Evolutionary conservation across 53 echinoderm and acorn worm species (phyloP), one percentile per base, ranked within the genome.

Genomic region (Hippasteria phrygiana): DNA sequence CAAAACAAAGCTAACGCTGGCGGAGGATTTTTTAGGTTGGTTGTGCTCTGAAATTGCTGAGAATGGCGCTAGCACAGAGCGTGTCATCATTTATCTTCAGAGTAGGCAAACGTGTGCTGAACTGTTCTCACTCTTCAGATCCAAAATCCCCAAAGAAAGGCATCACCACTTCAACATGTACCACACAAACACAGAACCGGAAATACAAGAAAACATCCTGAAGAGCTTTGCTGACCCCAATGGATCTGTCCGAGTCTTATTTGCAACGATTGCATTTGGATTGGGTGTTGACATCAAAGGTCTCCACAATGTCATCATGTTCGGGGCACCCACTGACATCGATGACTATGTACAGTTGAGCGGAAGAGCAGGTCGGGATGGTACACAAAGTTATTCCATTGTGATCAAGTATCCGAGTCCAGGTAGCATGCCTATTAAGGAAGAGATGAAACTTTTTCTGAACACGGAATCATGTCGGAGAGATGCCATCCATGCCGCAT

Each of bases 201-300:
- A 89, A 29, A 28, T 79, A 38, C 69, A 78, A 37, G 53, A 66
- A 22, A 6, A 37, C 22, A 70, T 89, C 26, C 16, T 47, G 35
- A 35, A 78, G 38, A 67, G 66, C 38, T 79, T 89, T 53, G 80
- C 67, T 9, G 3, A 63, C 10, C 48, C 26, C 55, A 20, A 62
- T 46, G 82, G 82, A 81, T 4, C 40, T 9, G 22, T 81, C 1
- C 38, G 82, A n/a, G 82, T 81, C 4, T n/a, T 81, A 17, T 70
- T 70, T 70, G 70, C 70, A 38, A 79, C 56, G 1, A 79, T 79
- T 32, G 79, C 79, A 62, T 81, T 81, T 81, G 82, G 82, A 0
- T 39, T 81, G n/a, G 82, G 82, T 1, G 43, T 62, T 7, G 82
- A 81, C 47, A 40, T 81, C 14, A 62, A 81, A 32, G 82, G 82